A percentile compares a stretch with the other conserved stretches of the same genome.
These are phyloP conservation scores for Coecobrya sp. DNA, from an alignment of 2,888 invertebrate genomes.

Conservation along the genomic window DNA sequence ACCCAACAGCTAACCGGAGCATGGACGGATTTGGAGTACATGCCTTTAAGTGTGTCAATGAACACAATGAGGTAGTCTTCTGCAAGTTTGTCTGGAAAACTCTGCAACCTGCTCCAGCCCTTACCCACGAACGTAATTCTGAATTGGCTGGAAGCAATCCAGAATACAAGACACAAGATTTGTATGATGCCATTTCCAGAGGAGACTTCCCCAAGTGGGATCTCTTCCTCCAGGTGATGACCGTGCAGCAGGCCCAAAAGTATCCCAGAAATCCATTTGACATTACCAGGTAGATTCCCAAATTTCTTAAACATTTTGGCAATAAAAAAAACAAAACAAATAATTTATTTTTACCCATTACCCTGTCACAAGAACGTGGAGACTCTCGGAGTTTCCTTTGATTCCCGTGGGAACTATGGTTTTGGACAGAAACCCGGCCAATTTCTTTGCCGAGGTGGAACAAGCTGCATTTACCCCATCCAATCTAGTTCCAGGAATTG, in stretches of 20 bases:
- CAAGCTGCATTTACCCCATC: constrained; percentile 71
- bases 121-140: constrained; percentile 91
- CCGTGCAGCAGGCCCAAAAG: constrained; percentile 64
- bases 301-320: too few species aligned
- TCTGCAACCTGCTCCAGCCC: constrained; percentile 95
- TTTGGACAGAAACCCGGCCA: constrained; percentile 61
- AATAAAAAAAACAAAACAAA: too few species aligned
- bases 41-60: constrained; percentile 96
- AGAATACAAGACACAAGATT: constrained; percentile 88
- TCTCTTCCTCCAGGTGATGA: constrained; percentile 80
- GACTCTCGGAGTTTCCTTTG: constrained; percentile 70
- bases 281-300: too few species aligned
- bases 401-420: constrained; percentile 75
- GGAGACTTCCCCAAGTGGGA: constrained; percentile 77
- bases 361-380: too few species aligned
- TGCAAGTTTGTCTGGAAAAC: constrained; percentile 91
- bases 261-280: constrained; percentile 80
- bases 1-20: constrained; percentile 92
- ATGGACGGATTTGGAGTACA: constrained; percentile 99
- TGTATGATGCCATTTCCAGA: constrained; percentile 78
- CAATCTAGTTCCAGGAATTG: constrained; percentile 80
- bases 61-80: constrained; percentile 91
- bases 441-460: constrained; percentile 77
- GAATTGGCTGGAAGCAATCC: constrained; percentile 93
- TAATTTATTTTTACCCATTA: too few species aligned